phyloP scores from a whole-genome alignment of 2,113 vertebrate species.

The Turdus rufiventris region DNA sequence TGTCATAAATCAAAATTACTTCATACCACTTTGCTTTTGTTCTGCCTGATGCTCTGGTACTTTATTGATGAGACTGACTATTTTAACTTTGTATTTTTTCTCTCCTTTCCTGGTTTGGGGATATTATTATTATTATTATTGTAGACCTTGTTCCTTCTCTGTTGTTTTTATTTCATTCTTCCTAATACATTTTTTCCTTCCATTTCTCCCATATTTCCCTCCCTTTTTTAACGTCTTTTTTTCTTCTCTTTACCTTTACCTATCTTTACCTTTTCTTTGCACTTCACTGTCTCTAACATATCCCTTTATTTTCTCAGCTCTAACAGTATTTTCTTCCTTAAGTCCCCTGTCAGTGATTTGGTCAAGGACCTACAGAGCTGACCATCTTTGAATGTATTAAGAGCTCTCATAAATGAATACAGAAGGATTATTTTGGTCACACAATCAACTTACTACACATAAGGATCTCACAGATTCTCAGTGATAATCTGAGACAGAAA shows the following conservation, averaged over 20 bases:
- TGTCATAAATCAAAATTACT: conserved; percentile 1
- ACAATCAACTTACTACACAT: background rate
- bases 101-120: background rate
- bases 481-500: background rate
- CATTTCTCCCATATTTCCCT: background rate
- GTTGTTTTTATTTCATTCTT: background rate
- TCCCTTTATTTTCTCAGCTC: background rate
- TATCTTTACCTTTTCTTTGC: background rate
- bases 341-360: background rate
- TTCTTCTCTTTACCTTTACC: background rate
- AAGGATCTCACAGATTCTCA: background rate
- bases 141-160: background rate
- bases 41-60: background rate
- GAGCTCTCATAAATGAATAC: background rate
- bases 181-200: background rate
- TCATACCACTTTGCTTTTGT: background rate
- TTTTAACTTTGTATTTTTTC: background rate
- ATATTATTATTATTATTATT: background rate
- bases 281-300: background rate
- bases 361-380: background rate
- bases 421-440: background rate
- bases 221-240: background rate
- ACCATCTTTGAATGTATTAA: background rate
- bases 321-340: background rate
- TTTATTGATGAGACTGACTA: background rate